Evolutionary conservation across 2,888 invertebrate genomes (phyloP).

Genomic region (Oscheius sp.): DNA sequence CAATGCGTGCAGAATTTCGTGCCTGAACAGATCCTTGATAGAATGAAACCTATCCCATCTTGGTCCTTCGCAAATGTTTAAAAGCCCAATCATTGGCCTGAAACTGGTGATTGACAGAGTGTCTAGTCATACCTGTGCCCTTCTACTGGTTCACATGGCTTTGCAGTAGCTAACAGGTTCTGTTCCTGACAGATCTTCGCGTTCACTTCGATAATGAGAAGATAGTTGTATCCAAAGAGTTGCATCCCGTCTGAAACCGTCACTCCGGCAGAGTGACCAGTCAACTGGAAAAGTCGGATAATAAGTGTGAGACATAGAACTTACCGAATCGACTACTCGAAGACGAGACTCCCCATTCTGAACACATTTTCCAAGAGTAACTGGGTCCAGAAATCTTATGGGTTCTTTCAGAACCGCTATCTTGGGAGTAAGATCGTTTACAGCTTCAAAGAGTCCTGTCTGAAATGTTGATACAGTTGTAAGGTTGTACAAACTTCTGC

Average conservation of each 20-base stretch:
- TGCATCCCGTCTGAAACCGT: background rate
- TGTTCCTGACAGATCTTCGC: background rate
- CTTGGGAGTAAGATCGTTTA: slow-evolving; percentile 3
- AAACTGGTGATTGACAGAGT: background rate
- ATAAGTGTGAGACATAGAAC: no score
- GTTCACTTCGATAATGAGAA: slow-evolving; percentile 10
- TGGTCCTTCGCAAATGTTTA: slow-evolving; percentile 25
- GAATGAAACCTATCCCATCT: slow-evolving; percentile 24
- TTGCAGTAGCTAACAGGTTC: slow-evolving; percentile 16
- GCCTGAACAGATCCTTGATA: slow-evolving; percentile 29
- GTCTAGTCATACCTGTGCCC: background rate
- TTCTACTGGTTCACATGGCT: slow-evolving; percentile 11
- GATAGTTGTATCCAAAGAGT: slow-evolving; percentile 17
- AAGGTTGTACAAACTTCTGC: no score
- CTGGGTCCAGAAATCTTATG: slow-evolving; percentile 12
- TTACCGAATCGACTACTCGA: slow-evolving; percentile 1
- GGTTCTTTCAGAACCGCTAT: slow-evolving; percentile 3
- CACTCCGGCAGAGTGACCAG: background rate
- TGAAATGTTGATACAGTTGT: background rate
- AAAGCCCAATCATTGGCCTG: slow-evolving; percentile 28
- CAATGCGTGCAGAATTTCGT: slow-evolving; percentile 33
- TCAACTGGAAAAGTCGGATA: background rate
- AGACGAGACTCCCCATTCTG: slow-evolving; percentile 13
- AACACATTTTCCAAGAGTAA: slow-evolving; percentile 4
- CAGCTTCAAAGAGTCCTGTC: slow-evolving; percentile 11